Base-by-base conservation (phyloP, 1,140 invertebrate genomes). In the Diplogasteroides magnus region DNA sequence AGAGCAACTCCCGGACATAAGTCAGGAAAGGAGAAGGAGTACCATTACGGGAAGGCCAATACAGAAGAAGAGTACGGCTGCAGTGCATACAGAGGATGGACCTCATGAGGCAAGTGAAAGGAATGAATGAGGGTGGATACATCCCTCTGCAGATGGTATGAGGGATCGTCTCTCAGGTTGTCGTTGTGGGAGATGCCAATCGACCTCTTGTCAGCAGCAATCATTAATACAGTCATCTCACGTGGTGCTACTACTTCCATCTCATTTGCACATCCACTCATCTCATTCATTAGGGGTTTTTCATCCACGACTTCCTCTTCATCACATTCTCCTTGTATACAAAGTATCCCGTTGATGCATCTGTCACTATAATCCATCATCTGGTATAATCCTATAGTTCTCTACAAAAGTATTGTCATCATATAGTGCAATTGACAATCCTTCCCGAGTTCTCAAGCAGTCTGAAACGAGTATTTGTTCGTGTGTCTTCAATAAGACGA, bases 1-100 rank as follows among this genome's bases (percentile, higher is more conserved):
- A 23, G 73, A 74, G 29, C 64, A 64, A 25, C 62, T 74, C 15
- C 73, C 73, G 13, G 70, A 74, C 31, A 60, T 74, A 3, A 55
- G 64, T 29, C 73, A 74, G 19, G 37, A 48, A 19, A 48, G 37
- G 19, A 48, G 37, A 48, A 48, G 37, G 37, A 48, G 37, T 48
- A 48, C 37, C 6, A 48, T 48, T 19, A 48, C 37, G 19, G 37
- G 37, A 48, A 48, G 37, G 19, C 19, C 37, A 48, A 6, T 48
- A 11, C 37, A 48, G 37, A 48, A 48, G 37, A 48, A 48, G 37
- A 48, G 37, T 48, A 48, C 37, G 6, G 37, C 37, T 48, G 37
- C 37, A 11, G 19, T 48, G 6, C 6, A 11, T 6, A 19, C 6
- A 48, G 37, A 48, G 6, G 37, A 48, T 48, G 37, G 37, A 48